Base-by-base conservation (phyloP, 2,113 vertebrate species). In the Etheostoma cragini region DNA sequence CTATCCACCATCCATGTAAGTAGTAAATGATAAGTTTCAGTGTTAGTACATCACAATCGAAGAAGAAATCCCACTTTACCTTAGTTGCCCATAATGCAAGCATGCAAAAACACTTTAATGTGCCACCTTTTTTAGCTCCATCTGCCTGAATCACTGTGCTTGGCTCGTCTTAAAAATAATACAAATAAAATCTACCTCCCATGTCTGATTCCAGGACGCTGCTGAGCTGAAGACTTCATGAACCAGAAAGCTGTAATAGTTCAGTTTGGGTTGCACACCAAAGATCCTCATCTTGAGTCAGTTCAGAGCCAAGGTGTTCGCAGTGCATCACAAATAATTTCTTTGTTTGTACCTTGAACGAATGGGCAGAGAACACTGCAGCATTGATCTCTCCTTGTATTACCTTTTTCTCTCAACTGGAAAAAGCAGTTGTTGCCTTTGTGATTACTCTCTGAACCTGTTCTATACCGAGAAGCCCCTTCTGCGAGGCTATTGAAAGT, bases 371-470 rank as follows among this genome's bases (percentile, higher is more conserved):
- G 69, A 79, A 38, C 57, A 79, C 26, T 3, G 30, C 62, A 63
- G 79, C 64, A 74, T 53, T 80, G 72, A 89, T 75, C 76, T 45
- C 42, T 76, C 38, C 62, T 52, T 35, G 50, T 66, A 79, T 86
- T 81, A 76, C 72, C 84, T 47, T 58, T 82, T 86, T 82, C 73
- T 79, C 71, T 73, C 78, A 84, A 67, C 67, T 72, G 72, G 78
- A 86, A 82, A 89, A 89, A 84, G 56, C 58, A 30, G 30, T 30
- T 54, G 76, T 76, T 80, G 76, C 69, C 69, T 80, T 58, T 53
- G 74, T 84, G 84, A 89, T 86, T 86, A 78, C 81, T 60, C 80
- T 71, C 45, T 68, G 66, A 68, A 79, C 84, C 54, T 53, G 47
- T 61, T 45, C 49, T 10, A 70, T 49, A 30, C 54, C 47, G 38